Evolutionary conservation across 2,888 invertebrate genomes (phyloP).

Genomic region (Serrognathus titanus): DNA sequence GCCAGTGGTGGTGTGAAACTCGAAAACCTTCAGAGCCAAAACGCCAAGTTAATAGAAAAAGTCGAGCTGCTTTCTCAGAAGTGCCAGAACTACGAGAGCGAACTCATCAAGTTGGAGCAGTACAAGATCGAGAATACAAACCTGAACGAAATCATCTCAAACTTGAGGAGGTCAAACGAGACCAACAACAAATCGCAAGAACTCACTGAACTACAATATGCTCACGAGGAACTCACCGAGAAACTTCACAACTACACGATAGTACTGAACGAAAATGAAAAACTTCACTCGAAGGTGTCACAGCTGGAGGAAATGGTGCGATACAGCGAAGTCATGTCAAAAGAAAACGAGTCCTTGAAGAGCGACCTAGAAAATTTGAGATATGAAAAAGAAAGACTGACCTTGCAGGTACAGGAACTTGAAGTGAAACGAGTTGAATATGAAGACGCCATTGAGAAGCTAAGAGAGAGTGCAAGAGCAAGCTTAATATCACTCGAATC

Average conservation of each 20-base stretch:
- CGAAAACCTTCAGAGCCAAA: conserved; percentile 44
- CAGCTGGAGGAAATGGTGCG: conserved; percentile 2
- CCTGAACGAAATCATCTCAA: conserved; percentile 23
- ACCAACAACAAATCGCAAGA: conserved; percentile 11
- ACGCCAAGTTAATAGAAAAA: conserved; percentile 44
- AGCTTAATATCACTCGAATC: conserved; percentile 39
- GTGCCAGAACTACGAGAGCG: conserved; percentile 40
- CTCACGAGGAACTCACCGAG: background rate
- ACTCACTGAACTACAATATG: background rate
- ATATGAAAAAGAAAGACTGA: background rate
- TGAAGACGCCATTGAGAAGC: conserved; percentile 50
- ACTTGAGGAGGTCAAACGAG: conserved; percentile 15
- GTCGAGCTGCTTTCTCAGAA: conserved; percentile 39
- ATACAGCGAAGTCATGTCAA: background rate
- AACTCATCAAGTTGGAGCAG: conserved; percentile 41
- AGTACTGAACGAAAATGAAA: background rate
- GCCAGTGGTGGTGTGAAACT: conserved; percentile 33
- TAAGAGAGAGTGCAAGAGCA: conserved; percentile 49
- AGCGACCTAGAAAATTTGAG: conserved; percentile 1
- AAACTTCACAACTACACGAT: conserved; percentile 1
- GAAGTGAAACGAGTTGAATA: conserved; percentile 49
- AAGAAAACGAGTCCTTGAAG: conserved; percentile 8
- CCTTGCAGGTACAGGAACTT: background rate
- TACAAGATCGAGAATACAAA: conserved; percentile 34
- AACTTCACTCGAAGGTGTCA: background rate